Base-by-base conservation (phyloP, 2,888 invertebrate genomes). In the Gymnoscelis rufifasciata region DNA sequence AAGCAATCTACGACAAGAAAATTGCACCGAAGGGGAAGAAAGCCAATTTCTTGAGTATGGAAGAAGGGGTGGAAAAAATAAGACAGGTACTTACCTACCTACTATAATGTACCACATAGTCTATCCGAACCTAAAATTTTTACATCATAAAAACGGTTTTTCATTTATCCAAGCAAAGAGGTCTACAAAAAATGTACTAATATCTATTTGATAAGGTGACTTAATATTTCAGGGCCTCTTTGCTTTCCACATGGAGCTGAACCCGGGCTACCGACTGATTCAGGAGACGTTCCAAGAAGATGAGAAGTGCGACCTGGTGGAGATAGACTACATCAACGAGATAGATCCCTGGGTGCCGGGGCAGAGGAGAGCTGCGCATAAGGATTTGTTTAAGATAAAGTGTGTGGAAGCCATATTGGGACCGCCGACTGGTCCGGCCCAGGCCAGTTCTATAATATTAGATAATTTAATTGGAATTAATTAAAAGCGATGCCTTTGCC, bases 251-350 rank as follows among this genome's bases (percentile, higher is more conserved):
- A 89, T 89, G 68, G 91, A 91, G 57, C 54, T 80, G 26, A 88
- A 90, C 39, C 80, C 89, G 0, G 89, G 89, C 0, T 91, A 91
- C 64, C 80, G 90, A 23, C 67, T 91, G 10, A 88, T 91, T 41
- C 89, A 90, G 56, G 89, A 90, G 56, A 91, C 90, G 0, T 92
- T 84, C 57, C 78, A 77, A 7, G 91, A 91, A 52, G 83, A 89
- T 2, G 91, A 92, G 63, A 92, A 92, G 53, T 92, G 91, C 44
- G 91, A 90, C 24, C 68, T 92, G 36, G 88, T 89, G 26, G 91
- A 91, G 56, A 89, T 91, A 0, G 83, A 84, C 53, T 90, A 84
- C 58, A 79, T 90, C 26, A 89, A 89, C 54, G 79, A 89, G 43
- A 81, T 86, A 1, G 88, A 90, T 35, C 90, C 91, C 0, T 90